Conservation (phyloP, 2,888 invertebrate species). For the Elmis aenea region DNA sequence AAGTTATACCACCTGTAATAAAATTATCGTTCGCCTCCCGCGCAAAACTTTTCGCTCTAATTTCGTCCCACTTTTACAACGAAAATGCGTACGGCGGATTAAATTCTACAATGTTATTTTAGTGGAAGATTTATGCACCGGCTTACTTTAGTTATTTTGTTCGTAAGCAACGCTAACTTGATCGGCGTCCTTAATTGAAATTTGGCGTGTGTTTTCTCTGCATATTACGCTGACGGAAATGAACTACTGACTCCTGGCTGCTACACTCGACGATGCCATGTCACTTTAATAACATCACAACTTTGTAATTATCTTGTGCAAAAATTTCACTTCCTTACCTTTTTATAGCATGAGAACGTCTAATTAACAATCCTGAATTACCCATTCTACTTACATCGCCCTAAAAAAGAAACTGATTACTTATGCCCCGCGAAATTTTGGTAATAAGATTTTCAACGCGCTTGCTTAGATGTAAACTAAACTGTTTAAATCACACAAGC, state of each 20-base stretch:
- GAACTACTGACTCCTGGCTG: conserved; percentile 26
- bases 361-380: too few species aligned
- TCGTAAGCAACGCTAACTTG: conserved; percentile 33
- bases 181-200: conserved; percentile 39
- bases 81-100: conserved; percentile 24
- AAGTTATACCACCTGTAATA: conserved; percentile 30
- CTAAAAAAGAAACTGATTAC: too few species aligned
- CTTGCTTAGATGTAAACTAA: too few species aligned
- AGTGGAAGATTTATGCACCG: conserved; percentile 34
- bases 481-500: too few species aligned
- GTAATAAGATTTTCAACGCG: too few species aligned
- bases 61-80: conserved; percentile 30
- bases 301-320: conserved; percentile 12
- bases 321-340: conserved; percentile 10
- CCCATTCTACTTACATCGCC: too few species aligned
- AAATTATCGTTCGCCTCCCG: conserved; percentile 29
- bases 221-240: conserved; percentile 30
- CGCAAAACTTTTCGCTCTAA: conserved; percentile 29
- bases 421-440: too few species aligned
- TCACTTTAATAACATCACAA: conserved; percentile 15
- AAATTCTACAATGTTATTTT: conserved; percentile 30
- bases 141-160: conserved; percentile 33
- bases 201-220: conserved; percentile 33
- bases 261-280: conserved; percentile 21
- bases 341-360: too few species aligned